Evolutionary conservation across 2,113 vertebrate genomes (phyloP).

Genomic region (Tupaia tana): DNA sequence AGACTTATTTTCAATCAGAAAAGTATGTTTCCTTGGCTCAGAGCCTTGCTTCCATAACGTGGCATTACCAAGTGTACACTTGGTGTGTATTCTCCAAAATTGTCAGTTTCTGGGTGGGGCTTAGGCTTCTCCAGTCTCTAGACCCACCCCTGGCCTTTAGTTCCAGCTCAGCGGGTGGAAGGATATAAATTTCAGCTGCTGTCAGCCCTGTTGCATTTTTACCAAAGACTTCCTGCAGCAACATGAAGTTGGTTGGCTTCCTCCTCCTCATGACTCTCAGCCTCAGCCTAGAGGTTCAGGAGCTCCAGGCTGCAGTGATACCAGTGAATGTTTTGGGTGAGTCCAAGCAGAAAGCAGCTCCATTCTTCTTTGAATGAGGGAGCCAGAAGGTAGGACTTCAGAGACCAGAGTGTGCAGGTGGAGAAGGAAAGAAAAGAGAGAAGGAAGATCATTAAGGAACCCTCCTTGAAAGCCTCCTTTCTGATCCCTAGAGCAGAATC

Average conservation of each 20-base stretch:
- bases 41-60: constrained; percentile 17
- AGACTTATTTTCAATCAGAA: not conserved
- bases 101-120: constrained; percentile 51
- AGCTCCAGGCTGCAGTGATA: constrained; percentile 43
- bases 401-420: too few relatives aligned
- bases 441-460: not conserved
- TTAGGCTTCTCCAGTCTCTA: not conserved
- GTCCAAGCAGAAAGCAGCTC: not conserved
- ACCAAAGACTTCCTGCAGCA: not conserved
- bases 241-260: constrained; percentile 65
- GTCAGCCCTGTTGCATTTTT: not conserved
- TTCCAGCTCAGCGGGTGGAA: not conserved
- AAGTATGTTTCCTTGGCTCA: constrained; percentile 10
- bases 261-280: constrained; percentile 54
- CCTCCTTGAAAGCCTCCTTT: not conserved
- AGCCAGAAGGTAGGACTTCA: not conserved
- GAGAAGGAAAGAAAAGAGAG: not conserved
- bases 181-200: constrained; percentile 9
- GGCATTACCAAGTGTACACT: not conserved
- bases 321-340: not conserved
- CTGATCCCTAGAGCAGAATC: not conserved
- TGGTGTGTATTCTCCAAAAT: not conserved
- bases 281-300: constrained; percentile 56
- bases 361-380: not conserved
- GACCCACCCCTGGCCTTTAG: not conserved